A percentile compares a stretch with the other conserved stretches of the same genome.
Evolutionary conservation across 2,797 vertebrate species (phyloP).

Genomic region (Gila robusta): DNA sequence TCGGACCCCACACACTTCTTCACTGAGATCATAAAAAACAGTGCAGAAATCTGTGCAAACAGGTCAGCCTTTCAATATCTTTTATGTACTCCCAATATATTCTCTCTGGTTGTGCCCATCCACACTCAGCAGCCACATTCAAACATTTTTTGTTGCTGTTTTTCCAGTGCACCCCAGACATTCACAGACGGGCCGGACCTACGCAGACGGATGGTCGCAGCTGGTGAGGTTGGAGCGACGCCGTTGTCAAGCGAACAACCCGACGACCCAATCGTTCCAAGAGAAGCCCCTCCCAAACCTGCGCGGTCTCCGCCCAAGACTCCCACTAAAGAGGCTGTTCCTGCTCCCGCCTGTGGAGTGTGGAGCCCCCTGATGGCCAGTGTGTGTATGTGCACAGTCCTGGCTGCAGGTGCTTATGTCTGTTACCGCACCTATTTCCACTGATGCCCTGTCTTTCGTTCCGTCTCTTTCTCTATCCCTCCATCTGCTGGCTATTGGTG

Average conservation of each 20-base stretch:
- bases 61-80: slow-evolving; percentile 65
- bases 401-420: slow-evolving; percentile 90
- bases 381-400: slow-evolving; percentile 88
- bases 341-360: slow-evolving; percentile 67
- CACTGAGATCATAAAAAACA: slow-evolving; percentile 71
- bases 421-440: slow-evolving; percentile 95
- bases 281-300: slow-evolving; percentile 62
- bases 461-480: slow-evolving; percentile 53
- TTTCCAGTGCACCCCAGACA: slow-evolving; percentile 23
- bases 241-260: slow-evolving; percentile 36
- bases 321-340: slow-evolving; percentile 56
- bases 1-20: slow-evolving; percentile 73
- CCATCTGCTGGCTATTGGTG: slow-evolving; percentile 35
- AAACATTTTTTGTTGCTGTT: background rate
- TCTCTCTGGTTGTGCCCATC: background rate
- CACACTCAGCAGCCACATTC: background rate
- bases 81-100: background rate
- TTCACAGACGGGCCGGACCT: slow-evolving; percentile 75
- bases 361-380: slow-evolving; percentile 91
- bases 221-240: background rate
- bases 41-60: slow-evolving; percentile 58
- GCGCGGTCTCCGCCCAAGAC: slow-evolving; percentile 52
- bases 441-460: slow-evolving; percentile 76
- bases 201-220: slow-evolving; percentile 78
- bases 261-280: slow-evolving; percentile 53